Conservation (phyloP, 2,888 invertebrate genomes). For the Pemphredon lugubris region DNA sequence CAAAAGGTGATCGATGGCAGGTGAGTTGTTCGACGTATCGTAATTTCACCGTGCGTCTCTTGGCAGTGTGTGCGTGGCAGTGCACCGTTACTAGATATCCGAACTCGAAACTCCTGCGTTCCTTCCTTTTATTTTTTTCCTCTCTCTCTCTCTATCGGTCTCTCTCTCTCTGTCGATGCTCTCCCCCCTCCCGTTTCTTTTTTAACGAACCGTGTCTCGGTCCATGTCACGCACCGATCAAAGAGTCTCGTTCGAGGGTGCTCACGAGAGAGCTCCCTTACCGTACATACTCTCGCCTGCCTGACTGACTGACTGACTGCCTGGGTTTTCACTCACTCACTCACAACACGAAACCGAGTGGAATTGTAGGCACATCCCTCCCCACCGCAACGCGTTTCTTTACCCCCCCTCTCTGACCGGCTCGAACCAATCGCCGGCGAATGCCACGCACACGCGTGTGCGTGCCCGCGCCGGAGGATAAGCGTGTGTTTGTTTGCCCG, state of each 20-base stretch:
- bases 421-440: constrained; percentile 43
- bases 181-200: too few relatives aligned
- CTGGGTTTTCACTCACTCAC: constrained; percentile 75
- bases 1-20: constrained; percentile 1
- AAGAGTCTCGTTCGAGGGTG: constrained; percentile 25
- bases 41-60: neutral
- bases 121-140: neutral
- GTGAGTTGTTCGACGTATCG: constrained; percentile 2
- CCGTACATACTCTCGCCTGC: constrained; percentile 44
- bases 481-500: too few relatives aligned
- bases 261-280: constrained; percentile 34
- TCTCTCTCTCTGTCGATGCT: too few relatives aligned
- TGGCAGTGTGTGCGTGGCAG: constrained; percentile 53
- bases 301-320: constrained; percentile 73
- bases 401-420: constrained; percentile 46
- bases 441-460: constrained; percentile 41
- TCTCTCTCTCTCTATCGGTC: constrained; percentile 7
- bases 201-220: constrained; percentile 21
- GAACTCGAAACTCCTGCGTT: constrained; percentile 1
- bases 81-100: constrained; percentile 45
- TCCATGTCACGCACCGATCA: constrained; percentile 35
- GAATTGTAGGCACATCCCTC: constrained; percentile 66
- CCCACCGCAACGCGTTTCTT: constrained; percentile 49
- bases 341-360: constrained; percentile 66
- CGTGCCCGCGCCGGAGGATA: too few relatives aligned